Base-by-base conservation (phyloP, 2,888 invertebrate species). In the Macrophya annulata region DNA sequence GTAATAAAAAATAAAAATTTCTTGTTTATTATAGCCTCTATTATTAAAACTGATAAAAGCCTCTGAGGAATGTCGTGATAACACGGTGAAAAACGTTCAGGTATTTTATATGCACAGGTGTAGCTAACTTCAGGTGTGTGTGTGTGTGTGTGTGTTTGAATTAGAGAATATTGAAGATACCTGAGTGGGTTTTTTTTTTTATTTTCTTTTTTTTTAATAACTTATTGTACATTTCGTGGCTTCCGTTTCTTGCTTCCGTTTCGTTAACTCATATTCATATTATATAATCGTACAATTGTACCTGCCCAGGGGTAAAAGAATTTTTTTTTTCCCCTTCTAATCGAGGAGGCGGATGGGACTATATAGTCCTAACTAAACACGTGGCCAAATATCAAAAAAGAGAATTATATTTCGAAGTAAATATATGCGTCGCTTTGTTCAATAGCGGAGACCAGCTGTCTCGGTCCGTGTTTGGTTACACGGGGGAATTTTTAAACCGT, bases 51-150 rank as follows among this genome's bases (percentile, higher is more conserved):
- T 81, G 81, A 81, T 43, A 81, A 62, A 62, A 43, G 4, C 9
- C 25, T 62, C 6, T 21, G 81, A n/a, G n/a, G 81, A 81, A 81
- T 81, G 81, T 81, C 17, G 62, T 21, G 81, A 81, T 81, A 62
- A 37, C 81, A 17, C 43, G 81, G 6, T 17, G 17, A 6, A 62
- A 31, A 62, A 21, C 21, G 12, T 77, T 12, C n/a, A 9, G 9
- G 17, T 77, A 15, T 51, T 9, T 51, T 43, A 15, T 43, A 12
- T 62, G 43, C 40, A 62, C 62, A 43, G 21, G 43, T 81, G 40
- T 62, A n/a, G 21, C 76, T 2, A 25, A 12, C 10, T 48, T 10
- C 62, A 37, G 3, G 71, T 37, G 21, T 43, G 40, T 25, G 15
- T 17, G 55, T 17, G 6, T 51, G 0, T 51, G 1, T n/a, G 51